Evolutionary conservation across 2,888 invertebrate species (phyloP), one percentile per base, ranked within the genome.

Genomic region (Nasonovia ribisnigri): DNA sequence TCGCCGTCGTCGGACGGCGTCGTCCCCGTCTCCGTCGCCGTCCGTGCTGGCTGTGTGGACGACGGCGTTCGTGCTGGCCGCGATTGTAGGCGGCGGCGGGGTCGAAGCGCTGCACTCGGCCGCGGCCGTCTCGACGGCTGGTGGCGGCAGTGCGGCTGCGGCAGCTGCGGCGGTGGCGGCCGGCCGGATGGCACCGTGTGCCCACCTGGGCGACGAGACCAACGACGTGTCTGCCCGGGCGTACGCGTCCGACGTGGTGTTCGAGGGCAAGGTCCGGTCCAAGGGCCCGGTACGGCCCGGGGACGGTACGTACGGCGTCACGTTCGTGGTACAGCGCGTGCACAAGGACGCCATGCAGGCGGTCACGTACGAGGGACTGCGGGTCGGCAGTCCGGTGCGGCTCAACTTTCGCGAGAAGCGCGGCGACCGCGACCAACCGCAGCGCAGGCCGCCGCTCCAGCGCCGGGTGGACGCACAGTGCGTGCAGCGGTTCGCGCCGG

Each of bases 261-360:
- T 97, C 95, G 96, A 96, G 95, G 97, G 97, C 94, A 97, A 97
- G 95, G 97, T 97, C 94, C 96, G 97, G 95, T 97, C 97, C 95
- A 97, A 97, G 96, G 97, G 97, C 95, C 96, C 96, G 92, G 96
- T 96, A 95, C 96, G 96, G 91, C 96, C 96, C 91, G 96, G 96
- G 93, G 96, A 96, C 94, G 96, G 96, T 88, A 97, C 96, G 95
- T 97, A 97, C 96, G 96, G 97, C 94, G 97, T 97, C 95, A 97
- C 97, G 94, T 97, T 97, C 96, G 97, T 97, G 95, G 97, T 97
- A 95, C 96, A 96, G 95, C 96, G 96, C 95, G 96, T 97, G 95
- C 97, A 96, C 95, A 97, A 97, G 95, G 96, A 96, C 95, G 88
- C 87, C 94, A 94, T 92, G 95, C 95, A 84, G 93, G 94, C 92